Evolutionary conservation across 2,113 vertebrate genomes (phyloP).

Genomic region (Anarhynchus alexandrinus): DNA sequence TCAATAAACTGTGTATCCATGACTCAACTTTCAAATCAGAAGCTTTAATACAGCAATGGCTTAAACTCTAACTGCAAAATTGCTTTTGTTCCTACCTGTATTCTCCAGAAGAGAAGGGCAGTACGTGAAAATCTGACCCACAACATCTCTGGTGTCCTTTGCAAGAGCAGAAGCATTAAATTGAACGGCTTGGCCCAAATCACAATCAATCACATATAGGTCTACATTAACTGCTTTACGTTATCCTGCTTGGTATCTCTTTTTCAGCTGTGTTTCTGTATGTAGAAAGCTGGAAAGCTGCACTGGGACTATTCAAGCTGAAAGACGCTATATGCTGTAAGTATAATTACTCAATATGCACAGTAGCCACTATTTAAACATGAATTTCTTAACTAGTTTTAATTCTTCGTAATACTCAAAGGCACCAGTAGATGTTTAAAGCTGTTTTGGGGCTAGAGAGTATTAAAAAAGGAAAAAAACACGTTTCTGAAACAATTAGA

Average conservation of each 20-base stretch:
- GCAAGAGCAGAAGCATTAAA: not conserved
- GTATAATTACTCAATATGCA: not conserved
- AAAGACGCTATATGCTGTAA: not conserved
- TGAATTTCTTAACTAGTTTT: not conserved
- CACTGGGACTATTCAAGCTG: not conserved
- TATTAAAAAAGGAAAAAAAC: not conserved
- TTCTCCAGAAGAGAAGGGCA: not conserved
- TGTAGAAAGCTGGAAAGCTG: not conserved
- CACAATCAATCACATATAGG: not conserved
- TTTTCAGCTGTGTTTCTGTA: not conserved
- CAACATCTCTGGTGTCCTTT: not conserved
- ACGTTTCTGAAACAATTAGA: slow-evolving; percentile 43
- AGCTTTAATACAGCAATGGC: not conserved
- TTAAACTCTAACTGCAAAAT: not conserved
- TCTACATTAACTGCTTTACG: not conserved
- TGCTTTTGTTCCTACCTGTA: not conserved
- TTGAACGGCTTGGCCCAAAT: not conserved
- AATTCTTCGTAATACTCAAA: slow-evolving; percentile 27
- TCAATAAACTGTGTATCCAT: not conserved
- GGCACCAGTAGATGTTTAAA: slow-evolving; percentile 40
- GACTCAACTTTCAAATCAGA: not conserved
- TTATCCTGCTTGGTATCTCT: not conserved
- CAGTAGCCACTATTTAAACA: slow-evolving; percentile 38
- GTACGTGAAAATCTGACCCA: not conserved
- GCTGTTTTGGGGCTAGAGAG: not conserved